A percentile compares a stretch with the other conserved stretches of the same genome.
Evolutionary conservation across 2,797 vertebrate genomes (phyloP).

Genomic region (Lindbergichthys nudifrons): DNA sequence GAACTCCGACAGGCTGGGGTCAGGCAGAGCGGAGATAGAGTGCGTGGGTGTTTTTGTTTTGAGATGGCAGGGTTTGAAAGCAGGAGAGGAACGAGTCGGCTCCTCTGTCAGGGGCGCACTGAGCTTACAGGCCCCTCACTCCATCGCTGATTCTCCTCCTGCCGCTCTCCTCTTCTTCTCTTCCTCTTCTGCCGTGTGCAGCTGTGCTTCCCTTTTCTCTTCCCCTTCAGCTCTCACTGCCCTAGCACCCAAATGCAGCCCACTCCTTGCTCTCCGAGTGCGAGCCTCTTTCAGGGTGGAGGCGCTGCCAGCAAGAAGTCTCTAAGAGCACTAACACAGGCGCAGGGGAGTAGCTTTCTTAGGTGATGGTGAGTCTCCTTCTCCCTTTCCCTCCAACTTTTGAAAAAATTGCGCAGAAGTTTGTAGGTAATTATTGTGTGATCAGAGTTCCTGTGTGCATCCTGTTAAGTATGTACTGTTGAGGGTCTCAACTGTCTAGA

Average conservation of each 20-base stretch:
- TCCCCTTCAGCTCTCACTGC: slow-evolving; percentile 61
- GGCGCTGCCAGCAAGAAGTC: slow-evolving; percentile 71
- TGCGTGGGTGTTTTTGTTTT: slow-evolving; percentile 91
- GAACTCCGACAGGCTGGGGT: slow-evolving; percentile 81
- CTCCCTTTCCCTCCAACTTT: slow-evolving; percentile 34
- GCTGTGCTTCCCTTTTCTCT: slow-evolving; percentile 68
- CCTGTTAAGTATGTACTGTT: background rate
- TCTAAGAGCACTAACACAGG: slow-evolving; percentile 64
- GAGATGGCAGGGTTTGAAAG: slow-evolving; percentile 86
- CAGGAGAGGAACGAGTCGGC: slow-evolving; percentile 76
- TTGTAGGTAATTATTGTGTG: background rate
- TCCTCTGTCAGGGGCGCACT: slow-evolving; percentile 76
- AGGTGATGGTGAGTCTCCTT: slow-evolving; percentile 83
- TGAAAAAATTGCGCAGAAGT: background rate
- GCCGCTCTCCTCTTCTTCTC: slow-evolving; percentile 50
- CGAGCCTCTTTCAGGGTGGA: slow-evolving; percentile 75
- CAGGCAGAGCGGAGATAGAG: slow-evolving; percentile 82
- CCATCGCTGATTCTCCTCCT: slow-evolving; percentile 50
- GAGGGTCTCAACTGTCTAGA: background rate
- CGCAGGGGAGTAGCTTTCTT: slow-evolving; percentile 71
- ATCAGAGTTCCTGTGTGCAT: slow-evolving; percentile 27
- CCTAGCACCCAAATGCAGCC: slow-evolving; percentile 72
- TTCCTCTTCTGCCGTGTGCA: slow-evolving; percentile 62
- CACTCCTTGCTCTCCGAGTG: slow-evolving; percentile 68
- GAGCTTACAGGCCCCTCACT: slow-evolving; percentile 72